Conservation (phyloP, 1,140 invertebrate species). For the Drosophila tristis region DNA sequence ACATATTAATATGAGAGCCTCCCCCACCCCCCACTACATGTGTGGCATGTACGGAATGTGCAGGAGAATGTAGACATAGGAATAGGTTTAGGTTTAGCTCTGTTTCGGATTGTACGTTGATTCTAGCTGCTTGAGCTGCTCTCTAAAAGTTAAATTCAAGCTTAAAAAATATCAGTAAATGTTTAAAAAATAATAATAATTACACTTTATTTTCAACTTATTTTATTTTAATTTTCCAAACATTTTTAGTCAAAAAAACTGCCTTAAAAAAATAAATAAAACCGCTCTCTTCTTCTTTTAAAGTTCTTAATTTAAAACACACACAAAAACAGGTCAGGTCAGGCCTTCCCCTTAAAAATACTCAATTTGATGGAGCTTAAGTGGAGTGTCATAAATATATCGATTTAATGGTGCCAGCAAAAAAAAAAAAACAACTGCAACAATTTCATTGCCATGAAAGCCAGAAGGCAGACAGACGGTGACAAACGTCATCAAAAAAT, state of each 20-base stretch:
- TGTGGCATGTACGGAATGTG: too few relatives aligned
- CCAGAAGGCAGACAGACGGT: slow-evolving; percentile 36
- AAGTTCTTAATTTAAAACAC: slow-evolving; percentile 17
- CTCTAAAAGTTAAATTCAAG: too few relatives aligned
- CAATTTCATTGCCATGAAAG: slow-evolving; percentile 41
- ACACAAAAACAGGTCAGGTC: slow-evolving; percentile 46
- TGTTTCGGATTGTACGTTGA: too few relatives aligned
- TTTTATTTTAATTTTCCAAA: too few relatives aligned
- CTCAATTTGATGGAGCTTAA: slow-evolving; percentile 42
- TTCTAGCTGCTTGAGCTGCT: too few relatives aligned
- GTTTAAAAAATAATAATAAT: too few relatives aligned
- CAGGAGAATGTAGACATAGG: too few relatives aligned
- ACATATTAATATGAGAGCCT: neutral
- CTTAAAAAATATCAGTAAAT: too few relatives aligned
- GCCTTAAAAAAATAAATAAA: too few relatives aligned
- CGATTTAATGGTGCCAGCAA: slow-evolving; percentile 32
- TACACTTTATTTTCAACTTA: too few relatives aligned
- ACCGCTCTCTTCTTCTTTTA: neutral
- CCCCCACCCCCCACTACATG: too few relatives aligned
- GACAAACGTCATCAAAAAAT: slow-evolving; percentile 78
- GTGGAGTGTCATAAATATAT: slow-evolving; percentile 55
- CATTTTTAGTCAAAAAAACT: neutral
- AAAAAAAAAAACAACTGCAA: neutral
- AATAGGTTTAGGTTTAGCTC: too few relatives aligned
- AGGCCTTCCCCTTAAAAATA: slow-evolving; percentile 24